Evolutionary conservation across 2,113 vertebrate genomes (phyloP).

Genomic region (Xenus cinereus): DNA sequence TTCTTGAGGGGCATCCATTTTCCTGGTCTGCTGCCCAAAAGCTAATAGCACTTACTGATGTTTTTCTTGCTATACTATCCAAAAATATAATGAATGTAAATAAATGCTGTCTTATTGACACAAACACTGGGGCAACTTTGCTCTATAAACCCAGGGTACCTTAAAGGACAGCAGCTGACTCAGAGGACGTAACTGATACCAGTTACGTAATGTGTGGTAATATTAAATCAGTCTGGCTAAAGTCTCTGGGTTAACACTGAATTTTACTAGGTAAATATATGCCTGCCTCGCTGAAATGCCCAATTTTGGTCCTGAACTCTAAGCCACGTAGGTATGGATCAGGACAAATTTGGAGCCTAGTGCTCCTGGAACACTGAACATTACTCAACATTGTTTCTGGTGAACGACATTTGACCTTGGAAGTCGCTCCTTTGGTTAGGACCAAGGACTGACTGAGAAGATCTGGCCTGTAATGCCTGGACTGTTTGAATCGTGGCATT

Average conservation of each 20-base stretch:
- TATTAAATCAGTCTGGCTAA: neutral
- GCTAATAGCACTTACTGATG: neutral
- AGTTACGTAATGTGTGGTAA: neutral
- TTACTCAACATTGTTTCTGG: neutral
- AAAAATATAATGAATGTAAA: neutral
- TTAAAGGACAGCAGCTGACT: neutral
- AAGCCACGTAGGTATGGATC: fast-evolving
- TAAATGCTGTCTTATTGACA: neutral
- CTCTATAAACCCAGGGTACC: neutral
- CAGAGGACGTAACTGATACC: neutral
- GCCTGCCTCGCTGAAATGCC: neutral
- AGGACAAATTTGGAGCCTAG: neutral
- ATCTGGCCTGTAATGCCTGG: neutral
- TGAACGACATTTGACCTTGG: neutral
- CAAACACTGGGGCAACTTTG: neutral
- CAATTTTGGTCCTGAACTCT: neutral
- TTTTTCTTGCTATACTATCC: neutral
- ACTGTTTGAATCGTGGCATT: neutral
- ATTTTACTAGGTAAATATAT: neutral
- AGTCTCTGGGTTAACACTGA: neutral
- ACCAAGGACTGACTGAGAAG: neutral
- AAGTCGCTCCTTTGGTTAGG: neutral
- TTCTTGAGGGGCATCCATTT: neutral
- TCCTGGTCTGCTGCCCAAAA: neutral
- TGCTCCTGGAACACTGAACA: neutral